These are phyloP conservation scores for Aspidiotus rigidus DNA, from an alignment of 2,888 invertebrate species.

Conservation along the genomic window DNA sequence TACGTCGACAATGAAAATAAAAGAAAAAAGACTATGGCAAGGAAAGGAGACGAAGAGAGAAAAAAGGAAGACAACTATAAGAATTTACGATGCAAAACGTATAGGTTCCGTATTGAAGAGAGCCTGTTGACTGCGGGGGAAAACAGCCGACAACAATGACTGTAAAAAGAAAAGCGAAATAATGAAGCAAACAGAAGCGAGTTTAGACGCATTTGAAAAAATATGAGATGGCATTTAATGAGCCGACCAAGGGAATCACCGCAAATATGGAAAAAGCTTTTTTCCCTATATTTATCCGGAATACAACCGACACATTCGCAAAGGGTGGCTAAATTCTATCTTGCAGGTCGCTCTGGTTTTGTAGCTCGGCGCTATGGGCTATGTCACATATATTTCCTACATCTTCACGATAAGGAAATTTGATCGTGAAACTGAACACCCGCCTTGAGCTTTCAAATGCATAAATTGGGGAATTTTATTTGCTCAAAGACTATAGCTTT, in stretches of 20 bases:
- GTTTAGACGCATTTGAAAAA: conserved; percentile 19
- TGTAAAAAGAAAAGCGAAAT: conserved; percentile 25
- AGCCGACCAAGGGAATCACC: conserved; percentile 31
- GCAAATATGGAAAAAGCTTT: conserved; percentile 25
- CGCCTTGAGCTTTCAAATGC: no score
- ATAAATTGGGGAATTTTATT: no score
- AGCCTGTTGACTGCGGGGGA: not conserved
- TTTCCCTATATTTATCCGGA: not conserved
- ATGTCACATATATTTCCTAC: no score
- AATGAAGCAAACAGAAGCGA: conserved; percentile 31
- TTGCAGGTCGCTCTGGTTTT: no score
- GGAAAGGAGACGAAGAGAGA: not conserved
- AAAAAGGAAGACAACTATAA: conserved; percentile 29
- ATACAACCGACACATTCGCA: no score
- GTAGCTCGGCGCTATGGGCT: no score
- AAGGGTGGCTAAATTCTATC: no score
- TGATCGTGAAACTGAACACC: no score
- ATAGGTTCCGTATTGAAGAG: conserved; percentile 4
- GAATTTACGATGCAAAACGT: conserved; percentile 33
- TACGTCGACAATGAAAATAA: conserved; percentile 9
- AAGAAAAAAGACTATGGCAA: not conserved
- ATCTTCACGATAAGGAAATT: no score
- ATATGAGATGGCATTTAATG: conserved; percentile 28
- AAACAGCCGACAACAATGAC: not conserved
- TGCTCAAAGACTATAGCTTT: no score